These are phyloP conservation scores for Pavo muticus DNA, from an alignment of 2,113 vertebrate genomes.

Conservation along the genomic window DNA sequence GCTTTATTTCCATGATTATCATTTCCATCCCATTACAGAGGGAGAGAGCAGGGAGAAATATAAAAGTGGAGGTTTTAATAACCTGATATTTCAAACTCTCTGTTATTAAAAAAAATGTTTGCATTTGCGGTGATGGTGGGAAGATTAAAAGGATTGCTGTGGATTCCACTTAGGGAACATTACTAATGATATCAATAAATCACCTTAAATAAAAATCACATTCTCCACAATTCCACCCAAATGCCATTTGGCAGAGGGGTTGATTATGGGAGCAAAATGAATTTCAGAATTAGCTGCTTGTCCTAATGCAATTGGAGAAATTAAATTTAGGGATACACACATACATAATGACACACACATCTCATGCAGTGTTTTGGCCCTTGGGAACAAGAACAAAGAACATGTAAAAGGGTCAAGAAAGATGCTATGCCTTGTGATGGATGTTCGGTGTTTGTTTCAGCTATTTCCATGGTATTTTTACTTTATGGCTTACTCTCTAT, in stretches of 20 bases:
- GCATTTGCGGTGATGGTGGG: constrained; percentile 8
- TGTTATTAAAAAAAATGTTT: constrained; percentile 58
- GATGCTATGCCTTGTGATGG: constrained; percentile 6
- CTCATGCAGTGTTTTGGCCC: constrained; percentile 15
- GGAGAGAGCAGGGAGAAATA: not conserved
- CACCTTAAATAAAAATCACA: constrained; percentile 62
- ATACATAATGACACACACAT: not conserved
- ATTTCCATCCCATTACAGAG: constrained; percentile 26
- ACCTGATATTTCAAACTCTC: constrained; percentile 30
- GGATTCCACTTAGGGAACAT: constrained; percentile 38
- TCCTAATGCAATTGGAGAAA: constrained; percentile 55
- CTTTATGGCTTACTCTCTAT: not conserved
- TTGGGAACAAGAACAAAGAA: constrained; percentile 26
- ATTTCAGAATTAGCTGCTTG: constrained; percentile 61
- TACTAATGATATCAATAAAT: constrained; percentile 59
- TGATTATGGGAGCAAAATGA: constrained; percentile 52
- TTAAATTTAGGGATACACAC: constrained; percentile 25
- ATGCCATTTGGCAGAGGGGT: constrained; percentile 47
- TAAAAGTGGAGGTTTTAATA: constrained; percentile 40
- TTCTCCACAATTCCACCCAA: constrained; percentile 35
- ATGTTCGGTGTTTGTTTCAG: not conserved
- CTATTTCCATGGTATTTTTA: not conserved
- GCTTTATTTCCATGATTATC: constrained; percentile 14
- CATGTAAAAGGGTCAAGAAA: constrained; percentile 8
- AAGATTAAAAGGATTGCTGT: constrained; percentile 59